These are phyloP conservation scores for Macroramphosus scolopax DNA, from an alignment of 2,797 vertebrate genomes.

Conservation along the genomic window DNA sequence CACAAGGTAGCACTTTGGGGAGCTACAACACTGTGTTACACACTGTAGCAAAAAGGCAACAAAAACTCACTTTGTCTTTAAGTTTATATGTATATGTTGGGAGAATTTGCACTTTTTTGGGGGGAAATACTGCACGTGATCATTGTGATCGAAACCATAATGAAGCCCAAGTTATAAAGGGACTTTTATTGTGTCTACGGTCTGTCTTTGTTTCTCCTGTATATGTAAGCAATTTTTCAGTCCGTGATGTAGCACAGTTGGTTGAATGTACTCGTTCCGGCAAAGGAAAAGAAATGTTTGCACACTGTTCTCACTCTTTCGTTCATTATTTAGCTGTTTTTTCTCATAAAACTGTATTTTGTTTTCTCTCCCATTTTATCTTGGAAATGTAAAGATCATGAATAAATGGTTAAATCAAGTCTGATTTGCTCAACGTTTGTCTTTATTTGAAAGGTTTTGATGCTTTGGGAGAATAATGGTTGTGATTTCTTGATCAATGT, in stretches of 20 bases:
- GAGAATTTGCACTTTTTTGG: conserved; percentile 65
- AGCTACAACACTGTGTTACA: conserved; percentile 17
- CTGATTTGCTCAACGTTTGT: neutral
- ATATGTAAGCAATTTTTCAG: conserved; percentile 21
- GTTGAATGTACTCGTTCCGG: conserved; percentile 30
- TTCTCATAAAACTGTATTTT: conserved; percentile 1
- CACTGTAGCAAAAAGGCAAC: conserved; percentile 37
- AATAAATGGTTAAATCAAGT: conserved; percentile 57
- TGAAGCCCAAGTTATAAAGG: conserved; percentile 50
- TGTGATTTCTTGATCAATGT: neutral
- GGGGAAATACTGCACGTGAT: conserved; percentile 40
- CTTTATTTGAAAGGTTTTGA: conserved; percentile 3
- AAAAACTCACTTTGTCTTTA: conserved; percentile 19
- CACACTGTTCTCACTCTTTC: conserved; percentile 17
- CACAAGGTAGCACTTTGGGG: conserved; percentile 32
- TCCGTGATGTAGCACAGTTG: conserved; percentile 21
- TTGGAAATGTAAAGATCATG: conserved; percentile 50
- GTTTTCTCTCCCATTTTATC: conserved; percentile 53
- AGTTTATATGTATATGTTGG: conserved; percentile 48
- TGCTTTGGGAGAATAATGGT: neutral
- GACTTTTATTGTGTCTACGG: conserved; percentile 59
- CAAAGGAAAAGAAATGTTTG: conserved; percentile 29
- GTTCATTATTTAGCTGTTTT: conserved; percentile 8
- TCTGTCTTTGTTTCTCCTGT: conserved; percentile 34
- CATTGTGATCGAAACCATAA: conserved; percentile 55